phyloP scores from a whole-genome alignment of 2,888 invertebrate genomes.

The Ligdia adustata region DNA sequence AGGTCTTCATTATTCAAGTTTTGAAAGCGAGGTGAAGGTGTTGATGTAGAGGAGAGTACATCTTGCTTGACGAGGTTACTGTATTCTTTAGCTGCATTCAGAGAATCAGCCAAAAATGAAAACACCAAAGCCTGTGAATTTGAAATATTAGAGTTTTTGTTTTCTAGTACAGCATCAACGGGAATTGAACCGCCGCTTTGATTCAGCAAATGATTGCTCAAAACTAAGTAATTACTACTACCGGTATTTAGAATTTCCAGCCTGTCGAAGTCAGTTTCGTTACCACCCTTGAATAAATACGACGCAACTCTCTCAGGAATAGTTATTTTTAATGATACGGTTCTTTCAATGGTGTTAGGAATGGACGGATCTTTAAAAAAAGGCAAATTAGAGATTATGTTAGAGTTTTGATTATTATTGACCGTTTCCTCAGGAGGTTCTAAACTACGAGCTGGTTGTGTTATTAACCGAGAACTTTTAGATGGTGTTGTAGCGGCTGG shows the following conservation, averaged over 20 bases:
- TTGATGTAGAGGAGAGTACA: constrained; percentile 47
- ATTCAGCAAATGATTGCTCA: constrained; percentile 58
- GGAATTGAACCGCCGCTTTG: constrained; percentile 60
- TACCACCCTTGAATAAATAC: constrained; percentile 64
- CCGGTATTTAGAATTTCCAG: constrained; percentile 76
- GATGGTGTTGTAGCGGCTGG: constrained; percentile 45
- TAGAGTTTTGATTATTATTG: constrained; percentile 47
- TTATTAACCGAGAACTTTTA: constrained; percentile 56
- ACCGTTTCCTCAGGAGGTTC: constrained; percentile 60
- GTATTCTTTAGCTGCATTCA: constrained; percentile 73
- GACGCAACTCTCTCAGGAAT: constrained; percentile 73
- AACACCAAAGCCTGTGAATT: constrained; percentile 79
- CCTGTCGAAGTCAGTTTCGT: constrained; percentile 60
- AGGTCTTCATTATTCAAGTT: constrained; percentile 61
- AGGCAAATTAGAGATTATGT: constrained; percentile 62
- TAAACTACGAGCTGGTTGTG: constrained; percentile 56
- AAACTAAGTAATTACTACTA: constrained; percentile 71
- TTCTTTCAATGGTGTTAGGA: constrained; percentile 73
- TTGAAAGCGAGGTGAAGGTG: constrained; percentile 50
- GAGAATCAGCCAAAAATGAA: constrained; percentile 73
- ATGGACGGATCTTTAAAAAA: constrained; percentile 61
- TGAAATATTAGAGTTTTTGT: constrained; percentile 69
- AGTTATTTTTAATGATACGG: constrained; percentile 75
- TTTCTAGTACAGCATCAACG: constrained; percentile 63
- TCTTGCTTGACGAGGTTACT: constrained; percentile 66